These are phyloP conservation scores for Pantelozetes paolii DNA, from an alignment of 2,888 invertebrate species.

Conservation along the genomic window DNA sequence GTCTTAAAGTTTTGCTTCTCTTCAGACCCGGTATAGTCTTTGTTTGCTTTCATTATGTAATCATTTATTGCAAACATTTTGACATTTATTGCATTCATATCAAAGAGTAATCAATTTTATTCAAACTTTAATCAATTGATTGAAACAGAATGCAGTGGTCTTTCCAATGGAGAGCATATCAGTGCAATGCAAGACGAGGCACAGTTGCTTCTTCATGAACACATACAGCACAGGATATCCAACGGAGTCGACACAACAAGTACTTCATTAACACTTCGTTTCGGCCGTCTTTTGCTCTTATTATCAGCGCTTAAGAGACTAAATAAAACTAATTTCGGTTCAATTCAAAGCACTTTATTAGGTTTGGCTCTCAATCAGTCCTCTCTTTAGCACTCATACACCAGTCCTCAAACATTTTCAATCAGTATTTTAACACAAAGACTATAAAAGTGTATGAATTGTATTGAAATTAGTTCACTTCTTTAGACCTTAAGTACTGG, in stretches of 20 bases:
- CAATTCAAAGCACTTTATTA: constrained; percentile 40
- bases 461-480: too few species aligned
- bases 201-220: constrained; percentile 69
- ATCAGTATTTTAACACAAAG: too few species aligned
- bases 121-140: neutral
- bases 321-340: constrained; percentile 42
- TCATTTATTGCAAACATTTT: neutral
- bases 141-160: constrained; percentile 61
- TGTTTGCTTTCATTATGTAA: too few species aligned
- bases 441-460: too few species aligned
- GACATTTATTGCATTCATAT: neutral
- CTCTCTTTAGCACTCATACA: neutral
- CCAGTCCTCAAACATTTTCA: too few species aligned
- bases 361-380: constrained; percentile 32
- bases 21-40: constrained; percentile 69
- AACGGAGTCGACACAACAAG: constrained; percentile 55
- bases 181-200: constrained; percentile 72
- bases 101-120: neutral
- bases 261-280: constrained; percentile 55
- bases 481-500: too few species aligned
- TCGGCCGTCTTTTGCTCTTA: constrained; percentile 68
- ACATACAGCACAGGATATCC: constrained; percentile 23
- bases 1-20: constrained; percentile 73
- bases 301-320: constrained; percentile 61
- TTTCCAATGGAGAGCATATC: constrained; percentile 60